Evolutionary conservation across 2,888 invertebrate species (phyloP).

Genomic region (Celastrina argiolus): DNA sequence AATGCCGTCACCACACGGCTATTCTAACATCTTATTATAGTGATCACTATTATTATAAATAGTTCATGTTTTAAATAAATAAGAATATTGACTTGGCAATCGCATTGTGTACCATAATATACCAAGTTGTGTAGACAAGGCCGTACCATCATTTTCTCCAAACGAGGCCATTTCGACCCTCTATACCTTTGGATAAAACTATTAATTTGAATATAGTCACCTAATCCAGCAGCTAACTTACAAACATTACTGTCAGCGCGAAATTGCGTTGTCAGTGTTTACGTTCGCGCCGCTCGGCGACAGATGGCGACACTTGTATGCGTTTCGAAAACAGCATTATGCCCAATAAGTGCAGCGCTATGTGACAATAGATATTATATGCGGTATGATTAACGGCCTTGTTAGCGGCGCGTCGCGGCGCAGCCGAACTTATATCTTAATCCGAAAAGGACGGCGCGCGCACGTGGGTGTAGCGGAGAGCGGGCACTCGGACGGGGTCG

Average conservation of each 20-base stretch:
- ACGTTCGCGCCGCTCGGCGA: not conserved
- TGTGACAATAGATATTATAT: conserved; percentile 38
- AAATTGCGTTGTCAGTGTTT: conserved; percentile 1
- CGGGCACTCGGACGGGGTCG: not conserved
- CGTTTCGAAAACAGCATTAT: conserved; percentile 23
- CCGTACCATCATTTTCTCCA: no score
- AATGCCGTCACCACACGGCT: no score
- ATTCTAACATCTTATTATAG: no score
- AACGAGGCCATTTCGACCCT: no score
- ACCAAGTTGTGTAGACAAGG: no score
- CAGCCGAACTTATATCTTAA: conserved; percentile 35
- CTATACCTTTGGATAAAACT: no score
- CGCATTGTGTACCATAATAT: no score
- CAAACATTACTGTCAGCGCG: not conserved
- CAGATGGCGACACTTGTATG: conserved; percentile 20
- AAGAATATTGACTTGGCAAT: no score
- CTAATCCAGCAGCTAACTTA: not conserved
- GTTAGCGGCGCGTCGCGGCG: conserved; percentile 45
- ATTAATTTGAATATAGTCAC: not conserved
- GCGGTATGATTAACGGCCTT: conserved; percentile 44
- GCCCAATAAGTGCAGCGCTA: conserved; percentile 32
- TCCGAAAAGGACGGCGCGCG: conserved; percentile 25
- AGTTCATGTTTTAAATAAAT: no score
- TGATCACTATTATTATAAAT: no score
- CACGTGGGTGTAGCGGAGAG: not conserved